Evolutionary conservation across 1,140 invertebrate genomes (phyloP), one percentile per base, ranked within the genome.

Genomic region (Gonatopus flavifemur): DNA sequence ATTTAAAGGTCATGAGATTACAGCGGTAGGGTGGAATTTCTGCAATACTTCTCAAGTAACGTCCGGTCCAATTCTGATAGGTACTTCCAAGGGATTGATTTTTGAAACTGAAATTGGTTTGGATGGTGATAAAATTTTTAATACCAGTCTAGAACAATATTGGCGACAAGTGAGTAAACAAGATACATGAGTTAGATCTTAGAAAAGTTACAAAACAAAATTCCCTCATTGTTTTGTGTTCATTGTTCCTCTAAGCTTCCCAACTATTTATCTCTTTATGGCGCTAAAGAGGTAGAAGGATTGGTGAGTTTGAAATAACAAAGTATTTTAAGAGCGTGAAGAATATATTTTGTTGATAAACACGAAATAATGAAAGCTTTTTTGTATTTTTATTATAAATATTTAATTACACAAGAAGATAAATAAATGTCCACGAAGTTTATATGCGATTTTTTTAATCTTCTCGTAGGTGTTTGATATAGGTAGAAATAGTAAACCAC

Each of bases 51-150:
- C 84, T 0, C 85, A 89, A 39, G 80, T 73, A 4, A 84, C 83
- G 1, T 86, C 88, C 1, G 89, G 89, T 3, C 83, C 90, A 1
- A 94, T 97, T 56, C 75, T 98, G 15, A 63, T 97, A 3, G 95
- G 94, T 15, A 96, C 93, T 0, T 90, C 89, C 12, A 90, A 89
- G 69, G 95, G 94, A 16, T 72, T 93, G n/a, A 89, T 98, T 57
- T 87, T 95, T 74, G 94, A 97, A 72, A 91, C 90, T 2, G 93
- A 96, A 72, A 80, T 98, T 32, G 84, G 84, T 21, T 77, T 85
- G 18, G 87, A 89, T 28, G 90, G 88, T 62, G 90, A 91, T 40
- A 87, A 89, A 66, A 88, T 93, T 66, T 91, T 91, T 70, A 80
- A 77, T 13, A 84, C 85, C 0, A 87, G 84, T 64, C 74, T 86